phyloP scores from a whole-genome alignment of 2,888 invertebrate species.

The Margaritifera margaritifera region DNA sequence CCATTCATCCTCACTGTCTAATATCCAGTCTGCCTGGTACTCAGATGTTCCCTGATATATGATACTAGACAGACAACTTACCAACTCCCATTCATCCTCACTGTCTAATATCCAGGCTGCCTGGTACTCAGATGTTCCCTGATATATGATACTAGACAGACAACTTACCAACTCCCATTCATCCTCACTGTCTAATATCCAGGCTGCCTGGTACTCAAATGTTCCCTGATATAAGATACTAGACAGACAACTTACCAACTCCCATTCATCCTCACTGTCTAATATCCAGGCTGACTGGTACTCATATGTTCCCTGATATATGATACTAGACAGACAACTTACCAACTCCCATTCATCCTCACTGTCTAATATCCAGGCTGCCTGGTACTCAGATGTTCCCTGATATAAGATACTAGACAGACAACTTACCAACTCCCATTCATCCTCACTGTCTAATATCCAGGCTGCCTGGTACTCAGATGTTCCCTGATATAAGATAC shows the following conservation, averaged over 20 bases:
- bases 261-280: slow-evolving; percentile 75
- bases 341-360: slow-evolving; percentile 75
- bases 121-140: slow-evolving; percentile 98
- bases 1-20: slow-evolving; percentile 75
- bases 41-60: slow-evolving; percentile 97
- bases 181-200: slow-evolving; percentile 76
- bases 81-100: slow-evolving; percentile 75
- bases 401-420: too few relatives aligned
- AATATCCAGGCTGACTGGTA: slow-evolving; percentile 91
- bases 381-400: slow-evolving; percentile 98
- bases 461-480: slow-evolving; percentile 96
- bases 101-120: slow-evolving; percentile 82
- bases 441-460: slow-evolving; percentile 76
- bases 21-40: slow-evolving; percentile 90
- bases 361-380: slow-evolving; percentile 80
- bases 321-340: too few relatives aligned
- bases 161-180: too few relatives aligned
- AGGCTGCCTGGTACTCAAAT: slow-evolving; percentile 96
- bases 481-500: slow-evolving; percentile 89
- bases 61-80: too few relatives aligned
- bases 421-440: too few relatives aligned
- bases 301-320: slow-evolving; percentile 96
- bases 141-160: too few relatives aligned
- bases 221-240: too few relatives aligned
- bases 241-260: too few relatives aligned